Evolutionary conservation across 1,140 invertebrate genomes (phyloP).

Genomic region (Diuraphis noxia): DNA sequence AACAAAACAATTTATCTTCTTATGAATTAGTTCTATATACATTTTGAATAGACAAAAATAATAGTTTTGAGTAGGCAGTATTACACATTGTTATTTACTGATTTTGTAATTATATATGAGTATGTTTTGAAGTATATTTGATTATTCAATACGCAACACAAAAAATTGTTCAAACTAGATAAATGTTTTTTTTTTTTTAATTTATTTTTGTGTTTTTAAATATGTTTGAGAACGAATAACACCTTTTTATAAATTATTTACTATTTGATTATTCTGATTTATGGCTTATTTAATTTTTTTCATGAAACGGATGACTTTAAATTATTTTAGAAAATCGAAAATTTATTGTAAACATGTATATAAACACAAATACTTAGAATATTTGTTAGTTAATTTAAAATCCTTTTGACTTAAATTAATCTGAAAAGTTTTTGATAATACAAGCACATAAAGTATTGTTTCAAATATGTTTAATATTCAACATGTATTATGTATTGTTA

Average conservation of each 20-base stretch:
- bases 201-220: not conserved
- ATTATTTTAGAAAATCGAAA: not conserved
- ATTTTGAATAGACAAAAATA: not conserved
- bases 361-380: not conserved
- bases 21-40: not conserved
- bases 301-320: not conserved
- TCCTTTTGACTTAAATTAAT: not conserved
- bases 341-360: not conserved
- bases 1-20: slow-evolving; percentile 10
- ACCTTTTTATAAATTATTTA: not conserved
- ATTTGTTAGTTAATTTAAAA: not conserved
- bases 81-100: not conserved
- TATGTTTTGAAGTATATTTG: not conserved
- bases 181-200: not conserved
- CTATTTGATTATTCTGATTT: not conserved
- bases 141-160: not conserved
- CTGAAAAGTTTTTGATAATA: not conserved
- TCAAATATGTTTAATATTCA: not conserved
- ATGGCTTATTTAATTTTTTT: not conserved
- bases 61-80: not conserved
- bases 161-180: not conserved
- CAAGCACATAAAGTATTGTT: not conserved
- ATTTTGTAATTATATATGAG: not conserved
- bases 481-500: not conserved
- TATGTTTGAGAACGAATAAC: not conserved